Conservation (phyloP, 1,140 invertebrate species). For the Andrena cerasifolii region DNA sequence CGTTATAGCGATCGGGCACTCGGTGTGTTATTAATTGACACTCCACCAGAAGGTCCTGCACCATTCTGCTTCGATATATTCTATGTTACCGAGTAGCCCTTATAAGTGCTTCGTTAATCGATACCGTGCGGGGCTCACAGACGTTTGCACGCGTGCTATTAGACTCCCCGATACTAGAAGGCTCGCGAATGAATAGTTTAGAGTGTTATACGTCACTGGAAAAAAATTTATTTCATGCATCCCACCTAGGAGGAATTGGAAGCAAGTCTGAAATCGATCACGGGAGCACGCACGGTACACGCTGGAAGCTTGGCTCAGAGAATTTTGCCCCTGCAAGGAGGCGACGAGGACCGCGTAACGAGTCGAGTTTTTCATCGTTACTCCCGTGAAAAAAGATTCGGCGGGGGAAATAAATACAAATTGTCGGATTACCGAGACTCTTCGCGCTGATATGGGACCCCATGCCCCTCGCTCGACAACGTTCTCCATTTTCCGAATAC, state of each 20-base stretch:
- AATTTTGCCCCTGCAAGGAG: conserved; percentile 71
- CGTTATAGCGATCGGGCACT: conserved; percentile 66
- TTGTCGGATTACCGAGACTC: conserved; percentile 81
- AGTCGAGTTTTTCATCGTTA: conserved; percentile 82
- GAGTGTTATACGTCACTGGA: too few species aligned
- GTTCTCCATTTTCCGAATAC: conserved; percentile 75
- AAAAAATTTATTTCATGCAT: too few species aligned
- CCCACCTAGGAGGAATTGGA: too few species aligned
- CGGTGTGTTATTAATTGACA: conserved; percentile 71
- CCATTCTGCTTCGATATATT: conserved; percentile 62
- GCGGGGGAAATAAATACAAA: conserved; percentile 82
- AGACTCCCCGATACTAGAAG: background rate
- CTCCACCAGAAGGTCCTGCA: conserved; percentile 52
- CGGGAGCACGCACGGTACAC: conserved; percentile 29
- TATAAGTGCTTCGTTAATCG: conserved; percentile 57
- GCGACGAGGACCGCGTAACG: conserved; percentile 68
- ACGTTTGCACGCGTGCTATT: background rate
- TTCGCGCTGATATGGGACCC: conserved; percentile 70
- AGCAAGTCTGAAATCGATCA: conserved; percentile 35
- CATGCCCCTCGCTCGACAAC: conserved; percentile 65
- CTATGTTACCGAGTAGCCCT: conserved; percentile 52
- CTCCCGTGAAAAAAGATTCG: conserved; percentile 71
- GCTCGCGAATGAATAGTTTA: too few species aligned
- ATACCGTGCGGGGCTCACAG: conserved; percentile 18
- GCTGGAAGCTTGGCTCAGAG: conserved; percentile 66